A percentile compares a stretch with the other conserved stretches of the same genome.
phyloP scores from a whole-genome alignment of 2,888 invertebrate species.

The Cheilosia pagana region DNA sequence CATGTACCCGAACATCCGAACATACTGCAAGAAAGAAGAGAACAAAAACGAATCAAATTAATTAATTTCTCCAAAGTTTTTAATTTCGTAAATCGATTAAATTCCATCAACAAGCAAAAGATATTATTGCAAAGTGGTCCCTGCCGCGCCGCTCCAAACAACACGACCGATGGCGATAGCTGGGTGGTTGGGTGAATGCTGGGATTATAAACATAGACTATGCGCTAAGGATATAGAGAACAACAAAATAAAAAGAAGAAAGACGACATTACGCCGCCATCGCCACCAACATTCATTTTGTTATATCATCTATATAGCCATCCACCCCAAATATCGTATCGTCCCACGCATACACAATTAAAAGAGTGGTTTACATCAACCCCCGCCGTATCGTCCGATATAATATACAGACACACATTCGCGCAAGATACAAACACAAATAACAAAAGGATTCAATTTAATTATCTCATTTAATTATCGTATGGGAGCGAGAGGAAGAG shows the following conservation, averaged over 20 bases:
- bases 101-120: constrained; percentile 66
- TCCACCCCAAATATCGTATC: constrained; percentile 3
- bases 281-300: constrained; percentile 55
- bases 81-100: constrained; percentile 73
- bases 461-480: constrained; percentile 78
- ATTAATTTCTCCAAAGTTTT: constrained; percentile 68
- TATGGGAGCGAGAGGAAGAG: constrained; percentile 67
- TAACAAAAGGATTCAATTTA: constrained; percentile 78
- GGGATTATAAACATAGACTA: constrained; percentile 60
- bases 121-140: constrained; percentile 68
- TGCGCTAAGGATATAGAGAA: constrained; percentile 8
- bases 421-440: constrained; percentile 37
- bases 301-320: constrained; percentile 33
- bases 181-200: constrained; percentile 29
- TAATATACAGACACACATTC: constrained; percentile 5
- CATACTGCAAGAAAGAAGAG: constrained; percentile 87
- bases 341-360: constrained; percentile 64
- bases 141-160: constrained; percentile 8
- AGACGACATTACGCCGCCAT: constrained; percentile 67
- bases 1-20: constrained; percentile 95
- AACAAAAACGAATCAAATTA: constrained; percentile 63
- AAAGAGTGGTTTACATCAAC: constrained; percentile 67
- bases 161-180: background rate
- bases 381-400: background rate
- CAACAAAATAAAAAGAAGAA: constrained; percentile 42